Base-by-base conservation (phyloP, 2,888 invertebrate genomes). In the Agriopis leucophaearia region DNA sequence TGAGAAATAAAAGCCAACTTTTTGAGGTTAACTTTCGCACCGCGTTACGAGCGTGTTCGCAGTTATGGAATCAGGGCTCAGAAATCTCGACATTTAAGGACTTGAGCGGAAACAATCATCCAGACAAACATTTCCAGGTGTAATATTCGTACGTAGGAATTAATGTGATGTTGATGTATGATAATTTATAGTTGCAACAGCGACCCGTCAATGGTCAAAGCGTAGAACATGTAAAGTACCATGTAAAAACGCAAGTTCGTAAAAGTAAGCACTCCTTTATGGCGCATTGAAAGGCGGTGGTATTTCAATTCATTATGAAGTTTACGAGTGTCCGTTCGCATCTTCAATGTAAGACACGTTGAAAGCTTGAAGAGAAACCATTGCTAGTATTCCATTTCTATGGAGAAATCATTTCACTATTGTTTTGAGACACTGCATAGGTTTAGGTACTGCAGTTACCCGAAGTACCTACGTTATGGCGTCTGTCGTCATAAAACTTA, bases 121-220 rank as follows among this genome's bases (percentile, higher is more conserved):
- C 27, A 27, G 27, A 27, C 27, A 27, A 27, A 27, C 27, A 5
- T 27, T 27, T 5, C 5, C 27, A 2, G 3, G 3, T 2, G 27
- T 27, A 27, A 27, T 3, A 27, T 27, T 27, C 27, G 27, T 27
- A 27, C 27, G 27, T 27, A 44, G 2, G 13, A 7, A 13, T 42
- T 44, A n/a, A n/a, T 13, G 10, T 6, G 27, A 18, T 5, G 5
- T 5, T 12, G 51, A 51, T 51, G 38, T 15, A 51, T 81, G 80
- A 78, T 82, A 76, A 82, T 82, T 82, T 76, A 65, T 71, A 69
- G 77, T 77, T 78, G 74, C 72, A 67, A 73, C 77, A 80, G 73
- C 51, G n/a, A 38, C 35, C 10, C 48, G 4, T 36, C 35, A 35
- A 50, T 6, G 16, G 16, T 47, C 45, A 48, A 47, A 47, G 15